phyloP scores from a whole-genome alignment of 2,888 invertebrate genomes.

The Phaedon cochleariae region DNA sequence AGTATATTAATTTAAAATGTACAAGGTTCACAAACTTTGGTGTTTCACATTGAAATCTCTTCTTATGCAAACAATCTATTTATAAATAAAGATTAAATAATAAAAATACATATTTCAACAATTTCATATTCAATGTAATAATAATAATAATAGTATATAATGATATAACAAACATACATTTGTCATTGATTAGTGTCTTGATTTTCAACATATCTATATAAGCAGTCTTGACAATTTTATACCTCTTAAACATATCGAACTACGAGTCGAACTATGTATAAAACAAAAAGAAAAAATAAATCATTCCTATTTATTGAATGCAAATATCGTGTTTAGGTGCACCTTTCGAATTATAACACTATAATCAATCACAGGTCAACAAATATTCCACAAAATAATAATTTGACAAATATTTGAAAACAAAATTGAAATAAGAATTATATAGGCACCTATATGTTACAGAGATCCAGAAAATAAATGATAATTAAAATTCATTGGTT shows the following conservation, averaged over 20 bases:
- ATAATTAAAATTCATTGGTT: too few species aligned
- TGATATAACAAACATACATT: background rate
- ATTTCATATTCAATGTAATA: background rate
- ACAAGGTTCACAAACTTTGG: constrained; percentile 61
- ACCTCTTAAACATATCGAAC: background rate
- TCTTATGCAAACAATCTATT: constrained; percentile 18
- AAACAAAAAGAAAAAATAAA: background rate
- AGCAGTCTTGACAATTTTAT: background rate
- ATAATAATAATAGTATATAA: background rate
- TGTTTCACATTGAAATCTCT: constrained; percentile 44
- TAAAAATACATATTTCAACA: background rate
- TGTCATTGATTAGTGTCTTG: background rate
- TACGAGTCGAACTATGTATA: background rate
- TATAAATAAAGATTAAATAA: constrained; percentile 22
- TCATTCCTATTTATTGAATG: background rate
- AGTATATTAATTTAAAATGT: constrained; percentile 47
- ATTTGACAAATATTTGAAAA: too few species aligned
- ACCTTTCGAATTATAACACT: too few species aligned
- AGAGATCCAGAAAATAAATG: too few species aligned
- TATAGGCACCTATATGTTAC: too few species aligned
- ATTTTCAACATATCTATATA: background rate
- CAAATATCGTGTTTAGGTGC: background rate
- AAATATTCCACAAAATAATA: too few species aligned
- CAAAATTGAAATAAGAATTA: too few species aligned
- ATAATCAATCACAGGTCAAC: too few species aligned